These are phyloP conservation scores for Rhynchonycteris naso DNA, from an alignment of 2,797 vertebrate species.

Conservation along the genomic window DNA sequence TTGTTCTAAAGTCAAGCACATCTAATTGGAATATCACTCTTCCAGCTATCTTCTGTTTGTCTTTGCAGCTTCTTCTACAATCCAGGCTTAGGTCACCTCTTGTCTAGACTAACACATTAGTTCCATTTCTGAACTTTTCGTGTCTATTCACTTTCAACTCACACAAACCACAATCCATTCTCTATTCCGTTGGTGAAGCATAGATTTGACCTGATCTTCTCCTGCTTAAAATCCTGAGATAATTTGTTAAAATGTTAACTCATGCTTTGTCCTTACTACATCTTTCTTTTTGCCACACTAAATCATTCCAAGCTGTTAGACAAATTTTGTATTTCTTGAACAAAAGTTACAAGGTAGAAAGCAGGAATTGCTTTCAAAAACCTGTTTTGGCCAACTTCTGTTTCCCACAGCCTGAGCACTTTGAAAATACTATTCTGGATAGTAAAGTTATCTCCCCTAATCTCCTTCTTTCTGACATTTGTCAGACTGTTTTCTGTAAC, in stretches of 20 bases:
- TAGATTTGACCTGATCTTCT: background rate
- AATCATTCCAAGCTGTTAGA: background rate
- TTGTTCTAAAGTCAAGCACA: background rate
- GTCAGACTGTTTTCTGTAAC: background rate
- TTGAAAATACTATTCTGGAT: conserved; percentile 32
- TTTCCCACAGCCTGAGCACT: background rate
- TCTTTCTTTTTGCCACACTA: conserved; percentile 6
- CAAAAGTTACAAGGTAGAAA: background rate
- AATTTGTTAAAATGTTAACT: conserved; percentile 1
- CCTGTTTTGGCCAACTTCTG: background rate
- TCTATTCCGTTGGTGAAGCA: background rate
- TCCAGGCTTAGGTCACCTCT: background rate
- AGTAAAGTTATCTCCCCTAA: background rate
- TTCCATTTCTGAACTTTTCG: background rate
- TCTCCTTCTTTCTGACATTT: background rate
- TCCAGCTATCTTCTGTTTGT: background rate
- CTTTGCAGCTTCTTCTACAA: background rate
- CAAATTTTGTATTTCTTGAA: conserved; percentile 21
- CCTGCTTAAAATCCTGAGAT: background rate
- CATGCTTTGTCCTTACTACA: background rate
- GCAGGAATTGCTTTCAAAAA: background rate
- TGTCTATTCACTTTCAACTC: background rate
- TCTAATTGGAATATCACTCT: background rate
- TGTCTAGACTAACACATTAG: background rate
- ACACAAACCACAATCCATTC: background rate